Conservation (phyloP, 2,113 vertebrate species). For the Cariama cristata region DNA sequence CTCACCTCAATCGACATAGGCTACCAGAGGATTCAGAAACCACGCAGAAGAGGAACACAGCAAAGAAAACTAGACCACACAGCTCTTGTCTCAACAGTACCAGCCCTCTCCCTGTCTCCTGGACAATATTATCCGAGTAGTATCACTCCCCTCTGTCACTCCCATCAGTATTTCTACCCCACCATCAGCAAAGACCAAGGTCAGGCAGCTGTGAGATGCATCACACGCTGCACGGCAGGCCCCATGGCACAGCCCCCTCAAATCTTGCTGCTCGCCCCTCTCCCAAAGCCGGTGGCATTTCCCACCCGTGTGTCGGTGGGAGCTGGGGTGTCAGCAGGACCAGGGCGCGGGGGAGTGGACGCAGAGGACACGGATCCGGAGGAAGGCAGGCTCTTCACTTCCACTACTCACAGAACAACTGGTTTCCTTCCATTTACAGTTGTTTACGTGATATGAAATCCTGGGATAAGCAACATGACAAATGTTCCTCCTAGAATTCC, state of each 20-base stretch:
- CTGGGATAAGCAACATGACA: background rate
- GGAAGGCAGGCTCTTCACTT: background rate
- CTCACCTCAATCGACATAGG: background rate
- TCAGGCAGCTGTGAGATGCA: background rate
- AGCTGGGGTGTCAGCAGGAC: background rate
- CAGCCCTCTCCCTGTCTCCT: background rate
- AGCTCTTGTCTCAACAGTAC: background rate
- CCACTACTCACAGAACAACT: background rate
- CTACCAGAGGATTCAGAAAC: background rate
- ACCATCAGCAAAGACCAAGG: background rate
- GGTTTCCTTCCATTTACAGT: background rate
- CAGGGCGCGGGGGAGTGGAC: rapidly evolving
- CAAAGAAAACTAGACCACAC: background rate
- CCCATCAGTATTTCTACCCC: background rate
- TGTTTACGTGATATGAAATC: background rate
- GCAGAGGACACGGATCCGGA: rapidly evolving
- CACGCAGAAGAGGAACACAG: rapidly evolving
- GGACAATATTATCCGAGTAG: background rate
- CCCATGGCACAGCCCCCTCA: background rate
- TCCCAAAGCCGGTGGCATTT: background rate
- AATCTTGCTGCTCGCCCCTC: background rate
- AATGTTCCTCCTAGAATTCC: background rate
- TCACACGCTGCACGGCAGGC: rapidly evolving
- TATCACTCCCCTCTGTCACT: background rate
- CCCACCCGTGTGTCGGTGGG: rapidly evolving